Evolutionary conservation across 2,888 invertebrate species (phyloP).

Genomic region (Lochmaea capreae): DNA sequence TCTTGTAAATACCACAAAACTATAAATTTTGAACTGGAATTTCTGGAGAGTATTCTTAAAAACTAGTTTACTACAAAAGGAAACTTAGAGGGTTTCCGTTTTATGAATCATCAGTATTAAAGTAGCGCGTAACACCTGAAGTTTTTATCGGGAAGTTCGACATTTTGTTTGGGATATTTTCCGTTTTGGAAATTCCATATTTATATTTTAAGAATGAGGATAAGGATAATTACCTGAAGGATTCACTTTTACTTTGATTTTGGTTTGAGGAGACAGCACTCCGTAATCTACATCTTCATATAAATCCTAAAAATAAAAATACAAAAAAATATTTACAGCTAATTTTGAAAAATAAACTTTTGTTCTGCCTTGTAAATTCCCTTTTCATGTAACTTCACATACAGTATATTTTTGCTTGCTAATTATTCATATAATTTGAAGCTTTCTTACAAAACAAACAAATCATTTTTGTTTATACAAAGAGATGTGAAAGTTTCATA

Average conservation of each 20-base stretch:
- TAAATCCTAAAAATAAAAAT: constrained; percentile 74
- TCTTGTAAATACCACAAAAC: too few relatives aligned
- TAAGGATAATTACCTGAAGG: constrained; percentile 78
- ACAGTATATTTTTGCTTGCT: constrained; percentile 11
- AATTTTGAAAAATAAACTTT: neutral
- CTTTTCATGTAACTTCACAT: constrained; percentile 12
- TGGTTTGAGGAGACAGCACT: constrained; percentile 83
- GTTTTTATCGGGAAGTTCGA: too few relatives aligned
- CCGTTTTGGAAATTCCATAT: too few relatives aligned
- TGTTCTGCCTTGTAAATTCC: constrained; percentile 17
- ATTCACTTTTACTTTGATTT: constrained; percentile 93
- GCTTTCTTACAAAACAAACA: constrained; percentile 14
- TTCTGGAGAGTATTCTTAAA: too few relatives aligned
- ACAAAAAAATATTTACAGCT: too few relatives aligned
- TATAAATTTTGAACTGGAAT: too few relatives aligned
- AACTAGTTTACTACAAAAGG: too few relatives aligned
- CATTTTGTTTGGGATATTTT: too few relatives aligned
- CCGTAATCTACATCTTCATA: constrained; percentile 92
- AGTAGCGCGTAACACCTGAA: too few relatives aligned
- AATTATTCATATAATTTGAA: constrained; percentile 30
- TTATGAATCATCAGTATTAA: too few relatives aligned
- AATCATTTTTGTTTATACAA: constrained; percentile 1
- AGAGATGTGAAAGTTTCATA: constrained; percentile 21
- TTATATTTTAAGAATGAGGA: too few relatives aligned
- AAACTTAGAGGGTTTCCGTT: too few relatives aligned